phyloP scores from a whole-genome alignment of 2,113 vertebrate genomes.

The Pungitius pungitius region DNA sequence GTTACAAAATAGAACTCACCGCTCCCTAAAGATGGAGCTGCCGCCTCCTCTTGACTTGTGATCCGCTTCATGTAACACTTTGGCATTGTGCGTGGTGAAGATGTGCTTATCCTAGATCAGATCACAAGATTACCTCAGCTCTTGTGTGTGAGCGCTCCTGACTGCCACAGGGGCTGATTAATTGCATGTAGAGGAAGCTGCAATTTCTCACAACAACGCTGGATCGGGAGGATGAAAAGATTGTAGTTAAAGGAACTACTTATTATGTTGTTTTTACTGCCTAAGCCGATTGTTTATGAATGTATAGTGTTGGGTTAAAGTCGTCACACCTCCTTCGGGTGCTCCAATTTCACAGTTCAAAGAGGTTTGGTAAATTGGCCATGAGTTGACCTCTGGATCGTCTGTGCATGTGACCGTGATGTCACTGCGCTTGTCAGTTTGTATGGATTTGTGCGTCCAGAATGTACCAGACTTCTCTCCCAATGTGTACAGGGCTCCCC shows the following conservation, averaged over 20 bases:
- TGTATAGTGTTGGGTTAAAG: neutral
- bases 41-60: slow-evolving; percentile 2
- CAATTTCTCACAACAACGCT: slow-evolving; percentile 18
- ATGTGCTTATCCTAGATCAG: slow-evolving; percentile 33
- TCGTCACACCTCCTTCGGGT: neutral
- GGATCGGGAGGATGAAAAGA: slow-evolving; percentile 16
- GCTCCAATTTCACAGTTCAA: neutral
- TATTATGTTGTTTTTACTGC: neutral
- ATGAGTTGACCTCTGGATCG: neutral
- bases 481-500: neutral
- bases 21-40: slow-evolving; percentile 8
- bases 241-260: neutral
- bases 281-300: neutral
- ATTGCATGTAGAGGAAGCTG: slow-evolving; percentile 17
- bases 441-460: neutral
- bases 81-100: slow-evolving; percentile 12
- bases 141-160: neutral
- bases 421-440: neutral
- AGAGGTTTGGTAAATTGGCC: neutral
- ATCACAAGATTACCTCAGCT: slow-evolving; percentile 24
- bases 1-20: slow-evolving; percentile 5
- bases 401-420: neutral
- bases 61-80: slow-evolving; percentile 9
- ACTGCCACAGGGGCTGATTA: slow-evolving; percentile 29
- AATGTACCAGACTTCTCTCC: neutral